Evolutionary conservation across 2,797 vertebrate species (phyloP).

Genomic region (Halcyon badia): DNA sequence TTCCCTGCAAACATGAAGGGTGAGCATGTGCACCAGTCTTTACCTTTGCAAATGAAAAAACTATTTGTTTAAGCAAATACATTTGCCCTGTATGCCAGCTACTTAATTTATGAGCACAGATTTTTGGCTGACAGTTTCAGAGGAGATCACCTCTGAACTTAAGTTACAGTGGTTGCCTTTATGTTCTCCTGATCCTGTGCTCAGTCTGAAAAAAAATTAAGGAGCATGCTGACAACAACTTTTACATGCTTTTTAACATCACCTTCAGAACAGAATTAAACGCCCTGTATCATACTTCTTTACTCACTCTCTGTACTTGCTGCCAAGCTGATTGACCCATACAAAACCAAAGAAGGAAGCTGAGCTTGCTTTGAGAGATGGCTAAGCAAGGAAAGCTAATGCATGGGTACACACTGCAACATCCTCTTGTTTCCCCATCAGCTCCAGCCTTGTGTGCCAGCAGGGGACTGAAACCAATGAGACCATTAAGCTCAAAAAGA

Average conservation of each 20-base stretch:
- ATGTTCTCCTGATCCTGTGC: neutral
- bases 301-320: neutral
- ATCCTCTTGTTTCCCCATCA: neutral
- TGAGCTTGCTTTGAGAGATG: neutral
- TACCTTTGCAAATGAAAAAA: neutral
- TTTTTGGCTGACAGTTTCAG: neutral
- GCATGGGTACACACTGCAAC: neutral
- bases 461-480: slow-evolving; percentile 14
- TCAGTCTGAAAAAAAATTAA: neutral
- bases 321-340: neutral
- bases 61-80: neutral
- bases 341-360: neutral
- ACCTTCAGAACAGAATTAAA: neutral
- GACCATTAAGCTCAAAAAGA: slow-evolving; percentile 24
- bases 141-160: neutral
- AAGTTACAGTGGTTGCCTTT: neutral
- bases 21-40: rapidly evolving
- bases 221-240: neutral
- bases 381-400: neutral
- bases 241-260: neutral
- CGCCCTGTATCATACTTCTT: neutral
- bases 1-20: neutral
- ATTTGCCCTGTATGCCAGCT: neutral
- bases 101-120: neutral
- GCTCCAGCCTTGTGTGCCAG: neutral